These are phyloP conservation scores for Aricia agestis DNA, from an alignment of 1,140 invertebrate genomes.

Conservation along the genomic window DNA sequence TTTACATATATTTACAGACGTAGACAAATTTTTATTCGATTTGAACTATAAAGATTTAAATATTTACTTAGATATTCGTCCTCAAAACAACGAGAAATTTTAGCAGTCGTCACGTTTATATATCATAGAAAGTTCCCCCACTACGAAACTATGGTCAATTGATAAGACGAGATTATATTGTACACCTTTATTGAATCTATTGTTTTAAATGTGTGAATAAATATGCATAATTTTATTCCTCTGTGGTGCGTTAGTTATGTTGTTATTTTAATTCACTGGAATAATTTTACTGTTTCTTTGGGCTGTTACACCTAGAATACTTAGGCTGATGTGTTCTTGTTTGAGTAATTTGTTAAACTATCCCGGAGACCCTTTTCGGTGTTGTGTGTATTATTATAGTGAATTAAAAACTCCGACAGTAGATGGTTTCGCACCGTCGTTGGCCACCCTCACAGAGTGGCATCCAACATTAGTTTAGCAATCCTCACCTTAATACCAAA, in stretches of 20 bases:
- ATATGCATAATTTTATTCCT: neutral
- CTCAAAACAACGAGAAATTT: slow-evolving; percentile 6
- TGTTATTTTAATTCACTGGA: slow-evolving; percentile 2
- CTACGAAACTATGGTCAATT: slow-evolving; percentile 4
- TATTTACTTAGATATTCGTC: slow-evolving; percentile 4
- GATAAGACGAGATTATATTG: neutral
- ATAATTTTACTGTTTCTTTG: neutral
- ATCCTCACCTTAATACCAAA: slow-evolving; percentile 75
- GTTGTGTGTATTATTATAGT: neutral
- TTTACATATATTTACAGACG: slow-evolving; percentile 60
- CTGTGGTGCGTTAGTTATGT: neutral
- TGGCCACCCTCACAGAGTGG: slow-evolving; percentile 15
- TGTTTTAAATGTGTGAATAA: neutral
- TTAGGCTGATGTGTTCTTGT: neutral
- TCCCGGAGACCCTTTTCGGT: too few species aligned
- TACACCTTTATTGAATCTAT: slow-evolving; percentile 14
- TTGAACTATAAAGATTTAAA: slow-evolving; percentile 4
- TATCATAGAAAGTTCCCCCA: neutral
- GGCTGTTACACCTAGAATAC: neutral
- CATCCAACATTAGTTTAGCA: slow-evolving; percentile 48
- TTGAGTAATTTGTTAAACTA: too few species aligned
- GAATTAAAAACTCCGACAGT: neutral
- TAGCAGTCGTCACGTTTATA: neutral
- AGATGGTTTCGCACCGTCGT: neutral
- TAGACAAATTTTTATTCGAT: slow-evolving; percentile 50